Percentiles rank a stretch among this genome's conserved stretches.
Conservation (phyloP, 2,113 vertebrate species). For the Rhegmatorhina hoffmannsi region DNA sequence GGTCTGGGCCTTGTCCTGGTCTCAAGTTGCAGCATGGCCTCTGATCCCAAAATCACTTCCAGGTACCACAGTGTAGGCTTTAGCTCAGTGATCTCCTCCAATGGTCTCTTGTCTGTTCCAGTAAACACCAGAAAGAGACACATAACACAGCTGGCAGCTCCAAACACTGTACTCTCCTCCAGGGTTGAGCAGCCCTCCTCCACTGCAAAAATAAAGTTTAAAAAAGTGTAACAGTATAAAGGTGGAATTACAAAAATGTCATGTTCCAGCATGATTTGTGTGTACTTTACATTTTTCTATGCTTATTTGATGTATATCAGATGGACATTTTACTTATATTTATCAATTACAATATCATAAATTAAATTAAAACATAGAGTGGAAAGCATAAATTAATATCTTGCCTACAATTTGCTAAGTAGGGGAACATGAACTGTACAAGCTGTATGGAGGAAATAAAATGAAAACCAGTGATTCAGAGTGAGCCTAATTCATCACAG, state of each 20-base stretch:
- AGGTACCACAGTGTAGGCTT: neutral
- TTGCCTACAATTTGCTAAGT: neutral
- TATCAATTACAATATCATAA: fast-evolving
- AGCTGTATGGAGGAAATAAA: neutral
- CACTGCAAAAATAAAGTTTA: neutral
- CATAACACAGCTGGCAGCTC: fast-evolving
- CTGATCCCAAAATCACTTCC: neutral
- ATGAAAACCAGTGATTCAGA: neutral
- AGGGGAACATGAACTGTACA: neutral
- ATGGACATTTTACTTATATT: neutral
- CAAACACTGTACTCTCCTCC: neutral
- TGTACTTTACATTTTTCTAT: neutral
- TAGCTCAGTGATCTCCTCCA: neutral
- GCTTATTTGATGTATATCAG: neutral
- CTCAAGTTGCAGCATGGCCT: neutral
- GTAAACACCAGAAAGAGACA: neutral
- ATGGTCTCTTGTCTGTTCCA: neutral
- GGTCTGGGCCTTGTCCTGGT: fast-evolving
- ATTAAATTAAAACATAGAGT: neutral
- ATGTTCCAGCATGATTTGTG: neutral
- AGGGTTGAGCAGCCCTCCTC: neutral
- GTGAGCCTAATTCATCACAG: neutral
- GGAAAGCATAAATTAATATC: neutral
- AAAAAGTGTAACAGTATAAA: neutral
- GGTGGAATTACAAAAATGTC: neutral